These are phyloP conservation scores for Campaea margaritaria DNA, from an alignment of 2,888 invertebrate species.

Conservation along the genomic window DNA sequence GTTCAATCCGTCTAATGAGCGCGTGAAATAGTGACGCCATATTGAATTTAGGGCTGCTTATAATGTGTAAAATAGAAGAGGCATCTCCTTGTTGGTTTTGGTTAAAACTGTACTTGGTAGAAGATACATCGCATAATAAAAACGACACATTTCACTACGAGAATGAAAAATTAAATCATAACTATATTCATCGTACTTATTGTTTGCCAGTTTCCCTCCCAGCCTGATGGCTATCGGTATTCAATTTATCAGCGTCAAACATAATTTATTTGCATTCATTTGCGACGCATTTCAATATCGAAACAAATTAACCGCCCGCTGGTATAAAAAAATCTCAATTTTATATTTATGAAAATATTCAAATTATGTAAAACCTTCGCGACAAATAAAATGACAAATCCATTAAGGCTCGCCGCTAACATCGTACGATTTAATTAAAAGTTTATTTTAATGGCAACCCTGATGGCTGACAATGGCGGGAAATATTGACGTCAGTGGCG, in stretches of 20 bases:
- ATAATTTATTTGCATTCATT: constrained; percentile 19
- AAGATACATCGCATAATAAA: no score
- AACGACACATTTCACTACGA: no score
- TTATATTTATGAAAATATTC: not conserved
- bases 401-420: constrained; percentile 27
- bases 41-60: constrained; percentile 55
- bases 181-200: not conserved
- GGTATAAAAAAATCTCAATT: constrained; percentile 3
- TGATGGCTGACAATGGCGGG: constrained; percentile 60
- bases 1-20: constrained; percentile 71
- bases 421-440: constrained; percentile 28
- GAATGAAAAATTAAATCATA: no score
- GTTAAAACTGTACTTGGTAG: no score
- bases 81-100: no score
- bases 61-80: no score
- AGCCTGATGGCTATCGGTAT: constrained; percentile 1
- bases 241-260: constrained; percentile 22
- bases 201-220: not conserved
- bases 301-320: constrained; percentile 1
- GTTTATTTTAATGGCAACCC: constrained; percentile 51
- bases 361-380: not conserved
- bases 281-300: not conserved
- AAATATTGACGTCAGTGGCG: constrained; percentile 62
- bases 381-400: constrained; percentile 23
- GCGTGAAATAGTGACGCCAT: constrained; percentile 65